Evolutionary conservation across 2,797 vertebrate genomes (phyloP).

Genomic region (Toxotes lorentzi): DNA sequence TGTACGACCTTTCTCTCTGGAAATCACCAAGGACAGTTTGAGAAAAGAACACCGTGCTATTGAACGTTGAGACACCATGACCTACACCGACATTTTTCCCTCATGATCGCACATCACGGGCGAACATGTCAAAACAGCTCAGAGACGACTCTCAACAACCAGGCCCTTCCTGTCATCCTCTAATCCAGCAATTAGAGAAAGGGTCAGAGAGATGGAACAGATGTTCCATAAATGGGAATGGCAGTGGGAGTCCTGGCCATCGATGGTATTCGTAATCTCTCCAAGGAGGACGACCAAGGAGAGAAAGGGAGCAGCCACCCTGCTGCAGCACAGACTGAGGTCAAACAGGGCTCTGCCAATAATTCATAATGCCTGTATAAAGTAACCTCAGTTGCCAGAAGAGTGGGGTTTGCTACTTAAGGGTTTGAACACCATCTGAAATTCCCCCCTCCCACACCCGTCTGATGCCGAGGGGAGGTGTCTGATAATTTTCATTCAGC

Average conservation of each 20-base stretch:
- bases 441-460: neutral
- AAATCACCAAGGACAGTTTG: slow-evolving; percentile 27
- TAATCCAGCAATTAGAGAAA: slow-evolving; percentile 76
- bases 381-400: neutral
- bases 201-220: slow-evolving; percentile 74
- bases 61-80: slow-evolving; percentile 39
- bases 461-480: too few relatives aligned
- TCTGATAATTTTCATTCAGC: too few relatives aligned
- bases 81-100: slow-evolving; percentile 49
- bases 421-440: neutral
- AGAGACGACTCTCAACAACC: slow-evolving; percentile 66
- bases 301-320: slow-evolving; percentile 26
- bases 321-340: slow-evolving; percentile 35
- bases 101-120: slow-evolving; percentile 63
- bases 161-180: slow-evolving; percentile 60
- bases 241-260: slow-evolving; percentile 61
- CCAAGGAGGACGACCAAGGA: slow-evolving; percentile 42
- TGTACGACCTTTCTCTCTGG: slow-evolving; percentile 7
- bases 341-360: slow-evolving; percentile 27
- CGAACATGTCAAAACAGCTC: slow-evolving; percentile 74
- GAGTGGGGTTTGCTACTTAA: neutral
- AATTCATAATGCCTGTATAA: slow-evolving; percentile 21
- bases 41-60: slow-evolving; percentile 17
- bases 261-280: slow-evolving; percentile 64
- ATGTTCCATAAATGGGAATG: slow-evolving; percentile 79